Evolutionary conservation across 1,140 invertebrate genomes (phyloP).

Genomic region (Sitophilus oryzae): DNA sequence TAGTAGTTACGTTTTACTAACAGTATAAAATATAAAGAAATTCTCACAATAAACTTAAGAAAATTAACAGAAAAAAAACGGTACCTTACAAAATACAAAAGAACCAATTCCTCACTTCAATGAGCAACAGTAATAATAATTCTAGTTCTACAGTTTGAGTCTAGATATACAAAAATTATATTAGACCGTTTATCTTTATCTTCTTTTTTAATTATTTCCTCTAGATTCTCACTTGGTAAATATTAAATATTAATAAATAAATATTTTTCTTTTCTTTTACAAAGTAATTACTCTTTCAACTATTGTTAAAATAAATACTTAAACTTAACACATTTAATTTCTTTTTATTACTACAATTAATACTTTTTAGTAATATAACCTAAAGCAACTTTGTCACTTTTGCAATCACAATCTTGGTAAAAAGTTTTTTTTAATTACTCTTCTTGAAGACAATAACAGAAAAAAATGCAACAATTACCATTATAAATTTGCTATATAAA

Average conservation of each 20-base stretch:
- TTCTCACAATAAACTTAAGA: slow-evolving; percentile 10
- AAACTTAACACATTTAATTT: slow-evolving; percentile 25
- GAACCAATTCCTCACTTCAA: slow-evolving; percentile 3
- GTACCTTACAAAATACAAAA: slow-evolving; percentile 8
- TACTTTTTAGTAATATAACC: slow-evolving; percentile 15
- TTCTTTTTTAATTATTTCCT: background rate
- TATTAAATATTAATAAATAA: slow-evolving; percentile 31
- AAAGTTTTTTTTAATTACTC: slow-evolving; percentile 7
- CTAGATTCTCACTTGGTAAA: slow-evolving; percentile 32
- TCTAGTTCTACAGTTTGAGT: slow-evolving; percentile 8
- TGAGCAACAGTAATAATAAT: slow-evolving; percentile 8
- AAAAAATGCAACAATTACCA: no score
- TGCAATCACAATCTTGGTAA: slow-evolving; percentile 26
- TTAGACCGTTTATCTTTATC: slow-evolving; percentile 29
- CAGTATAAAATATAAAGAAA: slow-evolving; percentile 19
- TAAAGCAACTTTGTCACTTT: slow-evolving; percentile 30
- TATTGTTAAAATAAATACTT: slow-evolving; percentile 26
- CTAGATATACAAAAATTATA: slow-evolving; percentile 31
- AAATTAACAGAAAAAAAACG: slow-evolving; percentile 2
- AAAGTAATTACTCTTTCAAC: slow-evolving; percentile 22
- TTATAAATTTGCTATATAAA: no score
- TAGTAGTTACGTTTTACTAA: slow-evolving; percentile 16
- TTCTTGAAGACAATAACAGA: slow-evolving; percentile 1
- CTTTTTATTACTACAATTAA: slow-evolving; percentile 14
- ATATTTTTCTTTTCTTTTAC: slow-evolving; percentile 1